Evolutionary conservation across 2,888 invertebrate genomes (phyloP).

Genomic region (Catonia carolina): DNA sequence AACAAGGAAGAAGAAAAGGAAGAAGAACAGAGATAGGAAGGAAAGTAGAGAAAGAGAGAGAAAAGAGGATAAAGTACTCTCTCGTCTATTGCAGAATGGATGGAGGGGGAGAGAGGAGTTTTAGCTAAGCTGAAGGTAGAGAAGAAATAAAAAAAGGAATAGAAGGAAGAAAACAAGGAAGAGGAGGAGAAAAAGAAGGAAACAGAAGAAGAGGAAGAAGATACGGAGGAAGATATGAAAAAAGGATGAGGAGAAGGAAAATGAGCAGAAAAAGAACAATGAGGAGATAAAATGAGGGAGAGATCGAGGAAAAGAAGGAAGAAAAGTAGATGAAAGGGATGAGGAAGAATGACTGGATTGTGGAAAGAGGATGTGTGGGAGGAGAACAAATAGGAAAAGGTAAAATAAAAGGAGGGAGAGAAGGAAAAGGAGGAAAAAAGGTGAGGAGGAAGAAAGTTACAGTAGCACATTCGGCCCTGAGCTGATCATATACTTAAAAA

Average conservation of each 20-base stretch:
- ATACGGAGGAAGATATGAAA: too few relatives aligned
- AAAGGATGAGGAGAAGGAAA: neutral
- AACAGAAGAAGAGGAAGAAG: neutral
- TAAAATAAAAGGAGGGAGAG: neutral
- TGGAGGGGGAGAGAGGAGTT: neutral
- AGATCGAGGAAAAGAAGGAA: neutral
- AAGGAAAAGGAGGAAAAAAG: neutral
- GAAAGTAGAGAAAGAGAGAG: neutral
- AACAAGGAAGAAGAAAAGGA: neutral
- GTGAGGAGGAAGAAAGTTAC: neutral
- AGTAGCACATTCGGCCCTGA: too few relatives aligned
- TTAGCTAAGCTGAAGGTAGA: neutral
- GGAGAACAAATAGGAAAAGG: neutral
- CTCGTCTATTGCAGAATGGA: neutral
- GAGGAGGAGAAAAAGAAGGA: conserved; percentile 2
- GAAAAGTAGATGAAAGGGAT: neutral
- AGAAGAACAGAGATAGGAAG: neutral
- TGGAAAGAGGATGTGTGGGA: neutral
- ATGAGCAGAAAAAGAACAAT: neutral
- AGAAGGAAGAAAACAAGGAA: neutral
- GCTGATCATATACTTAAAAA: too few relatives aligned
- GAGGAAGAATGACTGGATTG: neutral
- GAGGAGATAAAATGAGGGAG: neutral
- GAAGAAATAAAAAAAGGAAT: neutral
- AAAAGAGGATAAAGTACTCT: neutral